Conservation (phyloP, 2,888 invertebrate species). For the Diarsia rubi region DNA sequence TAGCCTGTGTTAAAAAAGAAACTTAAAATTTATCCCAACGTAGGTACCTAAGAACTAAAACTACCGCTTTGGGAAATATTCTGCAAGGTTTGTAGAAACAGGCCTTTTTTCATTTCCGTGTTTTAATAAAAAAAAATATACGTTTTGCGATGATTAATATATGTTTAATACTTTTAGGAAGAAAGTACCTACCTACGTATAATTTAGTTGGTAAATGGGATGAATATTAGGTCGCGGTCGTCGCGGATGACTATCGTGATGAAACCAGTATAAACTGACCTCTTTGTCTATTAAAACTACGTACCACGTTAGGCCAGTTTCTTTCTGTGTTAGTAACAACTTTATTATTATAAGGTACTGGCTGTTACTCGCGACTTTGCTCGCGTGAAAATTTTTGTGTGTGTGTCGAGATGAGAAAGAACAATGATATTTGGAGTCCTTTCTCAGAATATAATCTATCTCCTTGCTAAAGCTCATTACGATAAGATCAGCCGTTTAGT, state of each 20-base stretch:
- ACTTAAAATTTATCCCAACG: not conserved
- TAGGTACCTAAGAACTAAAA: not conserved
- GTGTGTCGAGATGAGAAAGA: too few relatives aligned
- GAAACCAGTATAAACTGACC: not conserved
- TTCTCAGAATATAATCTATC: not conserved
- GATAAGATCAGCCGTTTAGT: not conserved
- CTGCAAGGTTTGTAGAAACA: not conserved
- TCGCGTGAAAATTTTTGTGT: not conserved
- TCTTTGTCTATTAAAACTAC: not conserved
- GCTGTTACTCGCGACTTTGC: not conserved
- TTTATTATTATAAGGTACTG: not conserved
- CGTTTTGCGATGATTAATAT: not conserved
- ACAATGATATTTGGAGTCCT: not conserved
- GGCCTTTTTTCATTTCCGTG: not conserved
- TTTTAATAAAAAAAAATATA: too few relatives aligned
- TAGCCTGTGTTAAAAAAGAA: not conserved
- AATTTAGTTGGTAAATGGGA: not conserved
- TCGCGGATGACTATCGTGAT: not conserved
- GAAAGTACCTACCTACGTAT: not conserved
- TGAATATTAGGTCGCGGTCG: not conserved
- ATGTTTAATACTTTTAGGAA: not conserved
- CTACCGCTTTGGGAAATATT: not conserved
- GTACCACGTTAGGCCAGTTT: not conserved
- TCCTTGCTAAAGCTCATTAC: not conserved
- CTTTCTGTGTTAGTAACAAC: not conserved